Evolutionary conservation across 2,113 vertebrate genomes (phyloP), one percentile per base, ranked within the genome.

Genomic region (Chaetodon auriga): DNA sequence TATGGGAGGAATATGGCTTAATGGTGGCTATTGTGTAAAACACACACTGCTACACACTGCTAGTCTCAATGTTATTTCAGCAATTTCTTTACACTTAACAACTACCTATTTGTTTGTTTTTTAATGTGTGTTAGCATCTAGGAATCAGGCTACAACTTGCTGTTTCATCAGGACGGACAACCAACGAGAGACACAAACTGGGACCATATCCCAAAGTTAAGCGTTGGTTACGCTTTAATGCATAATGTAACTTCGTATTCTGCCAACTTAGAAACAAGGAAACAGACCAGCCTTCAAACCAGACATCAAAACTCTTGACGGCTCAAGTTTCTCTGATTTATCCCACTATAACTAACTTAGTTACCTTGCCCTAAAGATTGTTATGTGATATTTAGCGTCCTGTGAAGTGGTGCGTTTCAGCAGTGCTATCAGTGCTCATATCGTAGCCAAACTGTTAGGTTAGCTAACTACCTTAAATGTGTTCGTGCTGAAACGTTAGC

Each of bases 371-470:
- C 11, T 18, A n/a, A 45, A 25, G 2, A 45, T 49, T 48, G 15
- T 35, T 30, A 12, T 13, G 5, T 51, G 21, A 30, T 3, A 48
- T 25, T 62, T 74, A 18, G 6, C 21, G 15, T 49, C 10, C 8
- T 45, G 1, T 35, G 11, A 54, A 48, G 36, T 23, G n/a, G 65
- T 30, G 45, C 11, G 1, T 15, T 19, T 9, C 0, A 16, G 15
- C 25, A 46, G 12, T 53, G 1, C n/a, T 54, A 16, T 8, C 25
- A 25, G 12, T 58, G 1, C n/a, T 54, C 35, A 21, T 23, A n/a
- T 51, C 21, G n/a, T 19, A 38, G 54, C 43, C 71, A 63, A 72
- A 82, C 55, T 43, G 30, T 38, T 35, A 78, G n/a, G 58, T 57
- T 9, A 58, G 30, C 53, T 35, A 21, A 7, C 30, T 19, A 12